These are phyloP conservation scores for Halictus rubicundus DNA, from an alignment of 1,140 invertebrate genomes.

Conservation along the genomic window DNA sequence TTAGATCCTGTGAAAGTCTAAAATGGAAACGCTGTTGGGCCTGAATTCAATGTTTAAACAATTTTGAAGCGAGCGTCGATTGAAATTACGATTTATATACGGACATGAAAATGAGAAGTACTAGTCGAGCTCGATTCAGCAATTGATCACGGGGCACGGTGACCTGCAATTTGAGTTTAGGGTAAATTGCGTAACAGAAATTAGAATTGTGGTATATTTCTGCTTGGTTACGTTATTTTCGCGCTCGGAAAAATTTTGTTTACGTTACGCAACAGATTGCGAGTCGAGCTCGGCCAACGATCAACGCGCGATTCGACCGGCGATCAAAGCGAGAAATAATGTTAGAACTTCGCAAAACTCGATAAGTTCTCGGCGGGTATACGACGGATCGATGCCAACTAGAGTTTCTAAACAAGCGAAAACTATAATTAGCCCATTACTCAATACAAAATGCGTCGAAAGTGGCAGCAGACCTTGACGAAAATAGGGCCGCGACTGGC, in stretches of 20 bases:
- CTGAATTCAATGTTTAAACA: no score
- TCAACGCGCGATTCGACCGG: background rate
- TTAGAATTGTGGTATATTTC: no score
- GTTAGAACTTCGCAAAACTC: constrained; percentile 17
- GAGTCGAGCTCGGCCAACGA: background rate
- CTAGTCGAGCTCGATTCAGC: no score
- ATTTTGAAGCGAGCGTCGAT: no score
- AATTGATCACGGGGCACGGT: no score
- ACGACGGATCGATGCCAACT: constrained; percentile 51
- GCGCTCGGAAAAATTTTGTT: no score
- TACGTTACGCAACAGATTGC: no score
- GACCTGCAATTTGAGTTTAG: no score
- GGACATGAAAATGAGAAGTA: no score
- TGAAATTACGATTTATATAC: no score
- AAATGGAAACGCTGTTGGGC: background rate
- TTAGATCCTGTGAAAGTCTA: background rate
- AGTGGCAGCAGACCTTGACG: constrained; percentile 65
- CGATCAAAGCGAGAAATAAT: background rate
- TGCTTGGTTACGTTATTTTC: no score
- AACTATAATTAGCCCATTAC: constrained; percentile 72
- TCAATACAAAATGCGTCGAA: constrained; percentile 70
- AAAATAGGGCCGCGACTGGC: constrained; percentile 58
- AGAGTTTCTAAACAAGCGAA: constrained; percentile 63
- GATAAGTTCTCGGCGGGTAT: background rate
- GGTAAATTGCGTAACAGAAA: no score